Evolutionary conservation across 2,888 invertebrate species (phyloP), one percentile per base, ranked within the genome.

Genomic region (Drosophila nr. medialis): DNA sequence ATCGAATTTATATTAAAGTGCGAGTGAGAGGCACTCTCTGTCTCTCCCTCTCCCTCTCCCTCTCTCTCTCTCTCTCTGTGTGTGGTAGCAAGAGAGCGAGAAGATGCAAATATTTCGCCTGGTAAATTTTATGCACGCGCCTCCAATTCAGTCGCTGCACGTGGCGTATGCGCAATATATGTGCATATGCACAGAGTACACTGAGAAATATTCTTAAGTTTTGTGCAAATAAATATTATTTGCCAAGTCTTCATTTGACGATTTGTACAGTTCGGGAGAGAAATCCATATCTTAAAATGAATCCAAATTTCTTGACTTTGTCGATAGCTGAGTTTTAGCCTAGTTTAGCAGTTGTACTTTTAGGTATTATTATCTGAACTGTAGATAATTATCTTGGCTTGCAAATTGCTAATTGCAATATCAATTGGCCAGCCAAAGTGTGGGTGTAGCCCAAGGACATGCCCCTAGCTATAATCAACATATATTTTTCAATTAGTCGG

Each of bases 161-260:
- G 71, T 78, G 86, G 78, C 89, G 86, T 86, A 83, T 84, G 89
- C 75, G 89, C 84, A 81, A 84, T 88, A 58, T 81, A 36, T 75
- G 27, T 15, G 42, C 29, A 75, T 53, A 68, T 48, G 45, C 49
- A 32, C 27, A 64, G 34, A 64, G 34, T 42, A 42, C 56, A 56
- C 56, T 56, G 56, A 56, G 8, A n/a, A 15, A 42, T 42, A 45
- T 24, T 24, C 45, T 24, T 24, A 45, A 11, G 40, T 11, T 11
- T 21, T 42, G n/a, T 11, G 21, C 24, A 48, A 42, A 21, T 21
- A 42, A 42, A 11, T 42, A 42, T 5, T 5, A 21, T 8, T n/a
- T 15, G 21, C 18, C 7, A 38, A 18, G 18, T 38, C 18, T 38
- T 34, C 24, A 24, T 24, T 24, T 24, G 1, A n/a, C n/a, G 40